A percentile compares a stretch with the other conserved stretches of the same genome.
Evolutionary conservation across 2,113 vertebrate genomes (phyloP).

Genomic region (Rhineura floridana): DNA sequence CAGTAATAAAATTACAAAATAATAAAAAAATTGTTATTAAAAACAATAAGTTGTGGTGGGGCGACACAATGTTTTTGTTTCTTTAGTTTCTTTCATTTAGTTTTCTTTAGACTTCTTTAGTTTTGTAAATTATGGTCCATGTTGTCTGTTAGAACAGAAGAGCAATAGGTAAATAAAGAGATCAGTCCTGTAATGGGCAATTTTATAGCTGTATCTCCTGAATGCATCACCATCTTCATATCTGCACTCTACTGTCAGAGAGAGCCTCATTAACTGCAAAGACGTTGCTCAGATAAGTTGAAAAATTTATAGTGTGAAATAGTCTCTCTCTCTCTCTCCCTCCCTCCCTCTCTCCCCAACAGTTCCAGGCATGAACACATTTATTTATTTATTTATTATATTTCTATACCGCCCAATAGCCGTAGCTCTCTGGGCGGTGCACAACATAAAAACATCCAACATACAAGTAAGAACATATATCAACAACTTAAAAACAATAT

Average conservation of each 20-base stretch:
- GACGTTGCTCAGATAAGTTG: constrained; percentile 53
- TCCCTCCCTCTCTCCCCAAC: constrained; percentile 23
- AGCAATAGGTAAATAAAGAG: constrained; percentile 27
- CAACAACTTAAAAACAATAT: too few relatives aligned
- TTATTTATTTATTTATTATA: too few relatives aligned
- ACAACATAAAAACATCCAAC: too few relatives aligned
- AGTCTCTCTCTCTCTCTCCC: not conserved
- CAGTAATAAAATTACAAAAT: too few relatives aligned
- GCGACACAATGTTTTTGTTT: too few relatives aligned
- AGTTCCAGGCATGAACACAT: constrained; percentile 21
- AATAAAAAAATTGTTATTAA: not conserved
- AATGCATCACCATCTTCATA: not conserved
- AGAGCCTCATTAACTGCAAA: constrained; percentile 50
- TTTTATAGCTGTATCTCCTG: constrained; percentile 21
- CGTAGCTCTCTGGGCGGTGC: too few relatives aligned
- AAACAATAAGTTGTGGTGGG: not conserved
- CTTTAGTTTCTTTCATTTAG: too few relatives aligned
- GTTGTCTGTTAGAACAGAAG: not conserved
- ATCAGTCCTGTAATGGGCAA: constrained; percentile 21
- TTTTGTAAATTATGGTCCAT: not conserved
- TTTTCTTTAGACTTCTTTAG: not conserved
- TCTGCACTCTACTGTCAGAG: not conserved
- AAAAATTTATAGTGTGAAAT: constrained; percentile 18
- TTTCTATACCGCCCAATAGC: too few relatives aligned
- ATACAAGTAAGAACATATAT: too few relatives aligned